A percentile compares a stretch with the other conserved stretches of the same genome.
Conservation (phyloP, 2,888 invertebrate species). For the Cephus spinipes region DNA sequence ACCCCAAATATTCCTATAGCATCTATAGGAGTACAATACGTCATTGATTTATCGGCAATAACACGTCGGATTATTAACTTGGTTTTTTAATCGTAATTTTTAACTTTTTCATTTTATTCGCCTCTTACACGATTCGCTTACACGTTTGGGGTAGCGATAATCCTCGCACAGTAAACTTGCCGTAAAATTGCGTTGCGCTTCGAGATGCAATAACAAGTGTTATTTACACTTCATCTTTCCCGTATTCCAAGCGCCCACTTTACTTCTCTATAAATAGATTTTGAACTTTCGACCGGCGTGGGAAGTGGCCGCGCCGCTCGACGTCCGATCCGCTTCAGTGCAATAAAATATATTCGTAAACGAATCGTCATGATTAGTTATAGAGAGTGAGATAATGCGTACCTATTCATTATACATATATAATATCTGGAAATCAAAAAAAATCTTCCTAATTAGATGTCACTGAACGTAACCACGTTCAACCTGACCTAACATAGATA, state of each 20-base stretch:
- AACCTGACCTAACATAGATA: background rate
- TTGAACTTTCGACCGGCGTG: constrained; percentile 20
- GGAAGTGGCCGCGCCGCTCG: background rate
- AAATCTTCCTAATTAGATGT: background rate
- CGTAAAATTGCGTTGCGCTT: background rate
- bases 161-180: background rate
- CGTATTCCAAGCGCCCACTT: background rate
- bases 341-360: background rate
- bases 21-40: background rate
- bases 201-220: background rate
- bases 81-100: too few species aligned
- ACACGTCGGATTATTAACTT: background rate
- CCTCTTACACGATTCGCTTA: too few species aligned
- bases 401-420: background rate
- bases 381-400: background rate
- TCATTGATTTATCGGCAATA: background rate
- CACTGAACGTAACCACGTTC: background rate
- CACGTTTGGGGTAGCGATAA: background rate
- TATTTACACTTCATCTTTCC: background rate
- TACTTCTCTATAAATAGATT: background rate
- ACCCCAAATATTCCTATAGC: background rate
- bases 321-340: background rate
- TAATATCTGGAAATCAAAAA: background rate
- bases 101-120: background rate
- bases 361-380: background rate